Evolutionary conservation across 2,797 vertebrate species (phyloP).

Genomic region (Setipinna tenuifilis): DNA sequence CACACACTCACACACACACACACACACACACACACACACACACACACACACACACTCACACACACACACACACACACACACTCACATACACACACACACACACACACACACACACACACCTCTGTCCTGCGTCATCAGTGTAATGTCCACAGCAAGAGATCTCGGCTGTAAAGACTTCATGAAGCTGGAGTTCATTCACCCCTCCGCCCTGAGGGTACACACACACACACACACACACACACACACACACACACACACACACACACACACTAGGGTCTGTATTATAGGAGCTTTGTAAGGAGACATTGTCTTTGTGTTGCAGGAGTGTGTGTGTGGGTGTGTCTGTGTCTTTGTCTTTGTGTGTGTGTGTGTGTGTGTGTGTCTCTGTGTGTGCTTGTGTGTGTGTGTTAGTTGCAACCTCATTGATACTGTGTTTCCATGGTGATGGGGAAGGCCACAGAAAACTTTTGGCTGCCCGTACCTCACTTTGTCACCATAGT

Average conservation of each 20-base stretch:
- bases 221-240: too few species aligned
- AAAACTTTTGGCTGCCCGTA: background rate
- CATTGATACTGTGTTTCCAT: background rate
- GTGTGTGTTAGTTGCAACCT: background rate
- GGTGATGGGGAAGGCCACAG: background rate
- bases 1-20: constrained; percentile 1
- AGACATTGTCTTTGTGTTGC: too few species aligned
- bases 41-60: constrained; percentile 12
- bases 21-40: background rate
- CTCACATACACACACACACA: background rate
- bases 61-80: background rate
- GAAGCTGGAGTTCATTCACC: too few species aligned
- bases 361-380: background rate
- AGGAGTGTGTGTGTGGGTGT: too few species aligned
- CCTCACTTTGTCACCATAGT: background rate
- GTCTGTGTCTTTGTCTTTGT: background rate
- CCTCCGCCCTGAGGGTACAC: too few species aligned
- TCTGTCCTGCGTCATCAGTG: too few species aligned
- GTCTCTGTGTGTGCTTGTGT: background rate
- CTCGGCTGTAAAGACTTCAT: too few species aligned
- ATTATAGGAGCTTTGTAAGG: too few species aligned
- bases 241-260: too few species aligned
- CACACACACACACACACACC: too few species aligned
- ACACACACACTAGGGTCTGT: too few species aligned
- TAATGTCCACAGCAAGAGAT: too few species aligned